phyloP scores from a whole-genome alignment of 2,113 vertebrate species.

The Ophthalmolycus amberensis region DNA sequence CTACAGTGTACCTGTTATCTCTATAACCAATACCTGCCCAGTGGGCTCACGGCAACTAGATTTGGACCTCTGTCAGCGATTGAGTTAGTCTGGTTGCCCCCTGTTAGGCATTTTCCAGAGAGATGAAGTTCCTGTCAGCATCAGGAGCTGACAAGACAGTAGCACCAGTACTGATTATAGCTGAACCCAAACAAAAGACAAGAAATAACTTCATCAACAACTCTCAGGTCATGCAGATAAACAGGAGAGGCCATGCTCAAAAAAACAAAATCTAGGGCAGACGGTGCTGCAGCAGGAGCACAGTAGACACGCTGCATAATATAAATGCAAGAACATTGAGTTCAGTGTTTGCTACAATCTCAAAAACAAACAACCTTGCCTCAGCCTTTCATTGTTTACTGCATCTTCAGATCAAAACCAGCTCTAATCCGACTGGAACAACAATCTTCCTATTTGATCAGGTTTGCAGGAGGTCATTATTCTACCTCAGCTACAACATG shows the following conservation, averaged over 20 bases:
- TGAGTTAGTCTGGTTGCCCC: background rate
- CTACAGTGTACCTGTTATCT: background rate
- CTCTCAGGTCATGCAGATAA: conserved; percentile 13
- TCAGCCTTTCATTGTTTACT: conserved; percentile 2
- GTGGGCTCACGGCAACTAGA: conserved; percentile 4
- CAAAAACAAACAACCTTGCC: background rate
- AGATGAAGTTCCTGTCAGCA: background rate
- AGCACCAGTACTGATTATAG: background rate
- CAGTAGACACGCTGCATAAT: conserved; percentile 10
- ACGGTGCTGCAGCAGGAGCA: conserved; percentile 16
- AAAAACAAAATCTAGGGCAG: conserved; percentile 7
- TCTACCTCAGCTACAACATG: conserved; percentile 8
- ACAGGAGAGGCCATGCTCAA: conserved; percentile 7
- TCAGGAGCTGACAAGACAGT: background rate
- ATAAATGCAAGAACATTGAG: conserved; percentile 18
- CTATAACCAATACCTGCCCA: conserved; percentile 7
- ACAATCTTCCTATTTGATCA: conserved; percentile 26
- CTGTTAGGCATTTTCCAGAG: background rate
- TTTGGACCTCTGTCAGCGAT: conserved; percentile 16
- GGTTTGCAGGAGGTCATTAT: conserved; percentile 17
- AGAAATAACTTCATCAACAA: conserved; percentile 1
- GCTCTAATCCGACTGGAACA: background rate
- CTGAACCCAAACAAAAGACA: background rate
- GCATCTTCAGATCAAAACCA: conserved; percentile 26
- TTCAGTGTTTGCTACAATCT: background rate